A percentile compares a stretch with the other conserved stretches of the same genome.
Evolutionary conservation across 2,113 vertebrate species (phyloP).

Genomic region (Bubo bubo): DNA sequence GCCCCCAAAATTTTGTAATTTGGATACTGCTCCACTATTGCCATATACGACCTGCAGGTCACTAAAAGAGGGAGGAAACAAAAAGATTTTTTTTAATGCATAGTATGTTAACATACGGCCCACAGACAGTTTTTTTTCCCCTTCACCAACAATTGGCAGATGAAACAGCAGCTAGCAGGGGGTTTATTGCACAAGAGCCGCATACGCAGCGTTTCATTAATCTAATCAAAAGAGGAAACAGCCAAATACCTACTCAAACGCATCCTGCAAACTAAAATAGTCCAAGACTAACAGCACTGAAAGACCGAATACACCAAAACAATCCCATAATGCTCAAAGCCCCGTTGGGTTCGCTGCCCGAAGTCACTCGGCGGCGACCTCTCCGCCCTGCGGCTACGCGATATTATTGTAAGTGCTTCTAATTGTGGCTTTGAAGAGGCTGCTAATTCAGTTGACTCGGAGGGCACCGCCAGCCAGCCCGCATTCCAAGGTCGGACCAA

Average conservation of each 20-base stretch:
- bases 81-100: rapidly evolving
- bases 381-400: not conserved
- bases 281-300: not conserved
- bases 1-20: not conserved
- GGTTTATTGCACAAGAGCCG: not conserved
- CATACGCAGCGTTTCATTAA: not conserved
- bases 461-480: not conserved
- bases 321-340: too few species aligned
- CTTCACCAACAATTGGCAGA: not conserved
- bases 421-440: not conserved
- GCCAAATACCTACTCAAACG: not conserved
- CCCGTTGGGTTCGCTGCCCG: not conserved
- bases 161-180: not conserved
- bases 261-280: not conserved
- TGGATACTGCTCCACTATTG: not conserved
- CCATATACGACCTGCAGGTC: not conserved
- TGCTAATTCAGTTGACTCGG: not conserved
- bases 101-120: too few species aligned
- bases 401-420: not conserved
- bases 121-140: too few species aligned
- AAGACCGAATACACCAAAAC: not conserved
- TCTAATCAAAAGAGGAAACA: not conserved
- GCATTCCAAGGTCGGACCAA: not conserved
- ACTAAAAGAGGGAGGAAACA: not conserved
- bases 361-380: not conserved